Conservation (phyloP, 2,113 vertebrate genomes). For the Psophia crepitans region DNA sequence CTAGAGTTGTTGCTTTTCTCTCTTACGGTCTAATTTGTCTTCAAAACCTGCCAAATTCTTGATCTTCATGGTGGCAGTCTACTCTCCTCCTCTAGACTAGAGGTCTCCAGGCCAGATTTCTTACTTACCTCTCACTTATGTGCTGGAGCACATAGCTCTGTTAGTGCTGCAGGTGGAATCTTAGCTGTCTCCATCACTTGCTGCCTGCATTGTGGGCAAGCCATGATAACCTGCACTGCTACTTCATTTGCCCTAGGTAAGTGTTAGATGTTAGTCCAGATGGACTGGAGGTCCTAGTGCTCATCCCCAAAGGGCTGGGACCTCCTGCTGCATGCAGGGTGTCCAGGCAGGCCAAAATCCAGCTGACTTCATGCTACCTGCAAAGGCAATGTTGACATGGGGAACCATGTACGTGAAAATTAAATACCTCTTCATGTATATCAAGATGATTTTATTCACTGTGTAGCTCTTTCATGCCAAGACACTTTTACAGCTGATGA, state of each 20-base stretch:
- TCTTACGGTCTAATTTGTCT: neutral
- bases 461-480: neutral
- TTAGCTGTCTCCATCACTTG: neutral
- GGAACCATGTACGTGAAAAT: neutral
- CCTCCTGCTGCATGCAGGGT: neutral
- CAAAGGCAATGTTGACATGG: fast-evolving
- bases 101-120: neutral
- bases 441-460: neutral
- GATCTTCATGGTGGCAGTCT: neutral
- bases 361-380: neutral
- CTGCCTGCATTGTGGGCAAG: neutral
- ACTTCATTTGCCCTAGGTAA: neutral
- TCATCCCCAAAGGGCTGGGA: neutral
- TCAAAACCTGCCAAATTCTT: neutral
- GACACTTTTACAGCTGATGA: neutral
- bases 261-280: neutral
- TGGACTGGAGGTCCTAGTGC: neutral
- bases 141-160: neutral
- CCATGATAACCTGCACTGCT: neutral
- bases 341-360: neutral
- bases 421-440: too few species aligned
- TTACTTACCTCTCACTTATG: fast-evolving
- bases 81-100: neutral
- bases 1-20: neutral
- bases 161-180: neutral